Percentiles rank a stretch among this genome's conserved stretches.
These are phyloP conservation scores for Pandemis cinnamomeana DNA, from an alignment of 2,888 invertebrate genomes.

Conservation along the genomic window DNA sequence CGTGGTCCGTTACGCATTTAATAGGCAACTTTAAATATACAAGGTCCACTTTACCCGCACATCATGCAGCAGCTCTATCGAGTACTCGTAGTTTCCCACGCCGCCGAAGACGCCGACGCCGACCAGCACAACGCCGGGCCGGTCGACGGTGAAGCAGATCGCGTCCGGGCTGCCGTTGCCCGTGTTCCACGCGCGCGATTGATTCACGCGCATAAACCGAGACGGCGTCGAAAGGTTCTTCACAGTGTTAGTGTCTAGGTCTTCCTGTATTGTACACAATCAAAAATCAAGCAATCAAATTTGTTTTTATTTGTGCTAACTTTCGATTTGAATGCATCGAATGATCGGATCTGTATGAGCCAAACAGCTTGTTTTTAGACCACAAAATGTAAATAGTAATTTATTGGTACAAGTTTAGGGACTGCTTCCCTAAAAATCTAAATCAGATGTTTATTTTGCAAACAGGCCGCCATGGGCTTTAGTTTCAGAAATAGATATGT, in stretches of 20 bases:
- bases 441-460: too few relatives aligned
- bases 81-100: slow-evolving; percentile 94
- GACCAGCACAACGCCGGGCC: slow-evolving; percentile 93
- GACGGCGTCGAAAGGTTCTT: slow-evolving; percentile 94
- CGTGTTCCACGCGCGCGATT: slow-evolving; percentile 97
- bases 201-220: slow-evolving; percentile 95
- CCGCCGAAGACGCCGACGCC: slow-evolving; percentile 97
- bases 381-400: too few relatives aligned
- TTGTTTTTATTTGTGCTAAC: too few relatives aligned
- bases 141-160: slow-evolving; percentile 96
- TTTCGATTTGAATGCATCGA: too few relatives aligned
- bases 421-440: too few relatives aligned
- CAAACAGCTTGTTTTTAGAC: too few relatives aligned
- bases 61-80: slow-evolving; percentile 93
- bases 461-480: too few relatives aligned
- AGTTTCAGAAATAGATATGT: too few relatives aligned
- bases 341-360: too few relatives aligned
- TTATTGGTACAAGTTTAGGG: too few relatives aligned
- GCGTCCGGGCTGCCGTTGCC: slow-evolving; percentile 99
- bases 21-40: too few relatives aligned
- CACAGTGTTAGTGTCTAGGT: slow-evolving; percentile 87
- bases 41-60: slow-evolving; percentile 56
- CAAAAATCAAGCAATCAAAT: not conserved
- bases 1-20: too few relatives aligned
- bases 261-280: slow-evolving; percentile 77